Evolutionary conservation across 2,888 invertebrate genomes (phyloP).

Genomic region (Escarpia spicata): DNA sequence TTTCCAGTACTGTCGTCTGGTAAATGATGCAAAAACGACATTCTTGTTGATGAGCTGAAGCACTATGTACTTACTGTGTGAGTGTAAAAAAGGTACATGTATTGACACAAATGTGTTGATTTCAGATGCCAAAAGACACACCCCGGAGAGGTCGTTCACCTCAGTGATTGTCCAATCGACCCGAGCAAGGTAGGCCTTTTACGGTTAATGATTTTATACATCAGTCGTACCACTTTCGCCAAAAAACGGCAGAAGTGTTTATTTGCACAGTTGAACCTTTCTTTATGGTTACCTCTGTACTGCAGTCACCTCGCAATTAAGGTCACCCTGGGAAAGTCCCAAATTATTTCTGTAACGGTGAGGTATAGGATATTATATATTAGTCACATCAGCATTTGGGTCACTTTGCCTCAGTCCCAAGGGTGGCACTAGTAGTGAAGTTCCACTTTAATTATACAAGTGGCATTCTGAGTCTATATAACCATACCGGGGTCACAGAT

Average conservation of each 20-base stretch:
- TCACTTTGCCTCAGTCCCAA: no score
- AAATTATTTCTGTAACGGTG: no score
- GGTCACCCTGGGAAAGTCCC: no score
- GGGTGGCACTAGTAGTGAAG: no score
- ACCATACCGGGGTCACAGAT: no score
- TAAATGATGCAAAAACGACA: neutral
- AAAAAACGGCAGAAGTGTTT: neutral
- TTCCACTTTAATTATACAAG: no score
- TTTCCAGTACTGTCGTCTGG: neutral
- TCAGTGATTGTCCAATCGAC: slow-evolving; percentile 96
- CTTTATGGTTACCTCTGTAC: no score
- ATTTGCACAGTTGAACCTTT: no score
- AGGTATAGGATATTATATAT: no score
- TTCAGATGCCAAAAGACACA: slow-evolving; percentile 90
- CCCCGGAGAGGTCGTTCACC: slow-evolving; percentile 94
- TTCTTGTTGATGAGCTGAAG: neutral
- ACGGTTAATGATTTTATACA: neutral
- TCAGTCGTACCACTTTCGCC: neutral
- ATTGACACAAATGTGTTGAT: neutral
- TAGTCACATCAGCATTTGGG: no score
- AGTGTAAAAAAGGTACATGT: neutral
- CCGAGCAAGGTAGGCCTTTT: slow-evolving; percentile 82
- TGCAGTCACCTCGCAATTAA: no score
- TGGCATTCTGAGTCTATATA: no score
- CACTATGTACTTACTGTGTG: neutral